Percentiles rank a stretch among this genome's conserved stretches.
Evolutionary conservation across 2,113 vertebrate species (phyloP).

Genomic region (Crocuta crocuta): DNA sequence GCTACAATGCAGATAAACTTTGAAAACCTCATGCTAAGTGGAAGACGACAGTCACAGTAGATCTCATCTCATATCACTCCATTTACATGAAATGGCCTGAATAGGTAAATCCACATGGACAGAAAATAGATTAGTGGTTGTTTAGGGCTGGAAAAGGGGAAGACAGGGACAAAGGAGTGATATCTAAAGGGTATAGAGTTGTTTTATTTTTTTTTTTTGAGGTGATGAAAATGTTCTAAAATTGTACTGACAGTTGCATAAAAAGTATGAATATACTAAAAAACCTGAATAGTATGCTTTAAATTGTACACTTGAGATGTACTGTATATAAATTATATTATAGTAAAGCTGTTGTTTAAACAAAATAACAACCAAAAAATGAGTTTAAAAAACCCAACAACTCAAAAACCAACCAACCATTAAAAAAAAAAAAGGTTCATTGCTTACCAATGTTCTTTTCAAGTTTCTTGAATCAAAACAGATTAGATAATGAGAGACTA

Average conservation of each 20-base stretch:
- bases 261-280: background rate
- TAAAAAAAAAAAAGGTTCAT: background rate
- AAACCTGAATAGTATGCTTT: background rate
- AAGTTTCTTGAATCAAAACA: slow-evolving; percentile 43
- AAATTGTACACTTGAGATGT: background rate
- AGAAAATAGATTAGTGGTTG: background rate
- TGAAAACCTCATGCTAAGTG: background rate
- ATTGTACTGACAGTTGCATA: background rate
- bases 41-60: background rate
- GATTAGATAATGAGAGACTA: background rate
- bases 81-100: background rate
- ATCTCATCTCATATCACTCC: background rate
- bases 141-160: background rate
- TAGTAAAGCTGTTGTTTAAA: background rate
- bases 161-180: background rate
- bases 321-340: background rate
- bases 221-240: background rate
- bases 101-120: background rate
- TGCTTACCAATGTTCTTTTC: background rate
- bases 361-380: background rate
- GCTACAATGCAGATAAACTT: background rate
- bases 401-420: background rate
- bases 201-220: background rate
- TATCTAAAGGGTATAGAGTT: background rate
- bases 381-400: background rate